phyloP scores from a whole-genome alignment of 1,140 invertebrate genomes.

The Leptopilina clavipes region DNA sequence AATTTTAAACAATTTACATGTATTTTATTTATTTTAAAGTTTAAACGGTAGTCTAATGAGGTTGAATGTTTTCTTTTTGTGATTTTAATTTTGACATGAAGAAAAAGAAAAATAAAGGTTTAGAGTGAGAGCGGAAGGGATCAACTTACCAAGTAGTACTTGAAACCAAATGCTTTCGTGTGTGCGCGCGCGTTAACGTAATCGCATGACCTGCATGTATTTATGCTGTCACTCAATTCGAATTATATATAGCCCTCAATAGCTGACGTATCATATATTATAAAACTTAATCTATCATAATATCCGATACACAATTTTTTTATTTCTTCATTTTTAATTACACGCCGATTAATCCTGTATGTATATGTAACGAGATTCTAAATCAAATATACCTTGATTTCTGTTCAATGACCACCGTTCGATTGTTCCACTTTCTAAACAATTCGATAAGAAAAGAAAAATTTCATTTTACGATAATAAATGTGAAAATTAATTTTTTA shows the following conservation, averaged over 20 bases:
- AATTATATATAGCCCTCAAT: conserved; percentile 11
- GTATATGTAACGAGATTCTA: neutral
- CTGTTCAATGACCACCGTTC: neutral
- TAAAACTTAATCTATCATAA: conserved; percentile 47
- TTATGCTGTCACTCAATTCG: conserved; percentile 15
- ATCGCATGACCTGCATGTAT: conserved; percentile 18
- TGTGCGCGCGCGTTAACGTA: neutral
- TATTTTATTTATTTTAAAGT: too few species aligned
- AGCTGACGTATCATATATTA: conserved; percentile 51
- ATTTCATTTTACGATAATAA: too few species aligned
- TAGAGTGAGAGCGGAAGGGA: conserved; percentile 16
- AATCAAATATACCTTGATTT: neutral
- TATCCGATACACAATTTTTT: conserved; percentile 40
- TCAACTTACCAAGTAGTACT: neutral
- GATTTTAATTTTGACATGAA: neutral
- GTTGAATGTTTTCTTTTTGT: too few species aligned
- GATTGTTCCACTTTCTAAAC: neutral
- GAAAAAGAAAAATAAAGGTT: conserved; percentile 6
- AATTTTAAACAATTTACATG: too few species aligned
- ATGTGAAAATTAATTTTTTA: too few species aligned
- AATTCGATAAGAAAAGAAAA: too few species aligned
- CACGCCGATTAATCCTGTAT: neutral
- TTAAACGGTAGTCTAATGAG: too few species aligned
- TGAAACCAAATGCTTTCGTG: conserved; percentile 4
- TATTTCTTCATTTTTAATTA: conserved; percentile 34